Evolutionary conservation across 2,113 vertebrate species (phyloP), one percentile per base, ranked within the genome.

Genomic region (Lepus americanus): DNA sequence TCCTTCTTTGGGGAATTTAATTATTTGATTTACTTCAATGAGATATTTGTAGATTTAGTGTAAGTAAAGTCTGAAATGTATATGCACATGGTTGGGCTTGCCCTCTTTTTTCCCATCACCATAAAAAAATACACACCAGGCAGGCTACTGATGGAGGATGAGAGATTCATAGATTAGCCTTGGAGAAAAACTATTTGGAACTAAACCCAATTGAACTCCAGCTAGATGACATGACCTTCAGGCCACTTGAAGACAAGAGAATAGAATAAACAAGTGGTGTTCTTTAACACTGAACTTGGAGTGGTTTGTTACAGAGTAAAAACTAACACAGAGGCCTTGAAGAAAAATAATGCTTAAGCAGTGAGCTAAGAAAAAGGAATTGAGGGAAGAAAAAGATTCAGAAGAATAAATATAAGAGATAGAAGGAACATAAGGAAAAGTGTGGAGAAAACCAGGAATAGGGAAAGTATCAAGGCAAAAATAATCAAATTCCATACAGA

Each of bases 381-480:
- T 16, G 84, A 25, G 9, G 13, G 3, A 3, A 36, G 49, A 31
- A 49, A 61, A 69, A 51, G 16, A 69, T 11, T 61, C 53, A 36
- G 19, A 73, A 77, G 72, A 84, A 73, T 31, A 66, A 84, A 74
- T 55, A 23, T 90, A 53, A 92, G n/a, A 49, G 3, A 12, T 23
- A 67, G 49, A 72, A 84, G 33, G 59, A 49, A 87, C 89, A 92
- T 77, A 73, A 9, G 27, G 20, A 80, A 91, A 0, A 44, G 27
- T 49, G 1, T 19, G 63, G n/a, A 94, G 16, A 25, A 92, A 81
- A 87, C 49, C 20, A 63, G 27, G 44, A 92, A 22, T 67, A 61
- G 73, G 12, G 67, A 64, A 90, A n/a, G 82, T 82, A 85, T 94
- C 27, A 61, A 93, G 72, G 17, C 1, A 92, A 36, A 90, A 84